Percentiles rank a stretch among this genome's conserved stretches.
Conservation (phyloP, 2,797 vertebrate species). For the Rhabdomys pumilio region DNA sequence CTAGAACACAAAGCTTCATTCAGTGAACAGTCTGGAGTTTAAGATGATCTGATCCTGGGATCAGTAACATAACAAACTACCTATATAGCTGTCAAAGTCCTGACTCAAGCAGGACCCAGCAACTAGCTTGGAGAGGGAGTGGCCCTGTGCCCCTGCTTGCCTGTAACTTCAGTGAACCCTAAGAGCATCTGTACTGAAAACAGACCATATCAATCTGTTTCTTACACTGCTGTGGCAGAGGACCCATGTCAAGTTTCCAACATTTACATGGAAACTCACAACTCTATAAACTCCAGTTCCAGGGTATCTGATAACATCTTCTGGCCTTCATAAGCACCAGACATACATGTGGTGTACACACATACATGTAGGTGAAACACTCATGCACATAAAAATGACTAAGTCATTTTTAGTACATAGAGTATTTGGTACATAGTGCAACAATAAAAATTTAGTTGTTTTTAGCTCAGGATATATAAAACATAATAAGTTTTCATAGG, state of each 20-base stretch:
- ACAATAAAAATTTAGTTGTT: neutral
- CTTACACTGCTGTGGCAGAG: neutral
- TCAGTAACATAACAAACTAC: neutral
- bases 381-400: neutral
- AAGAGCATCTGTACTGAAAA: neutral
- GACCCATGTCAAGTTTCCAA: neutral
- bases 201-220: neutral
- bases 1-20: neutral
- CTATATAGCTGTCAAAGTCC: neutral
- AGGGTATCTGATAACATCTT: neutral
- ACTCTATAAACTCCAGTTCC: neutral
- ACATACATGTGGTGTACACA: neutral
- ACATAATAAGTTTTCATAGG: neutral
- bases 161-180: neutral
- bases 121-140: neutral
- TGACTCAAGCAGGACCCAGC: neutral
- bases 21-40: neutral
- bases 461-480: conserved; percentile 30
- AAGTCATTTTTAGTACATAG: neutral
- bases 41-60: neutral
- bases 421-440: neutral
- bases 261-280: neutral
- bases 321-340: neutral
- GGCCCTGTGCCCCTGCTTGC: neutral
- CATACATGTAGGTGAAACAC: too few relatives aligned